Conservation (phyloP, 2,113 vertebrate species). For the Saguinus imperator region DNA sequence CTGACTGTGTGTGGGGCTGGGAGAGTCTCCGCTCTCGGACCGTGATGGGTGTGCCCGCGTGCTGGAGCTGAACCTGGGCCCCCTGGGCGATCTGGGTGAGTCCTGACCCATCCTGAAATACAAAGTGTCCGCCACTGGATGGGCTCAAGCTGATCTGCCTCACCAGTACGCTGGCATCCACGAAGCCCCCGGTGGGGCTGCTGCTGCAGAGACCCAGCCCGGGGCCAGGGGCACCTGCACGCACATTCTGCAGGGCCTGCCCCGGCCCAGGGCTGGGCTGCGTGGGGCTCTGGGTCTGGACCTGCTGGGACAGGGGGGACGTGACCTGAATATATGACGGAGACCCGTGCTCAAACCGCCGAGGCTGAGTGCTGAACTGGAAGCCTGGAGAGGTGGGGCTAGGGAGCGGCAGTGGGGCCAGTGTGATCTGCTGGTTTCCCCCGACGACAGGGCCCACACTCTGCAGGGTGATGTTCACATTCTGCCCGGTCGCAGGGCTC, state of each 20-base stretch:
- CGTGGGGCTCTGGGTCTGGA: conserved; percentile 91
- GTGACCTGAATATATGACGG: conserved; percentile 91
- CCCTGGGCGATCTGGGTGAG: conserved; percentile 90
- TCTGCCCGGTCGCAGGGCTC: conserved; percentile 89
- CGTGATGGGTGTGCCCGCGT: conserved; percentile 75
- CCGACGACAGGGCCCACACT: conserved; percentile 86
- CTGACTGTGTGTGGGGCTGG: conserved; percentile 84
- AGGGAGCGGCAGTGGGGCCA: conserved; percentile 88
- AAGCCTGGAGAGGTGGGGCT: conserved; percentile 90
- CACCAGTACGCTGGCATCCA: conserved; percentile 91
- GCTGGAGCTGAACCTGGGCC: conserved; percentile 86
- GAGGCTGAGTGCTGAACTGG: conserved; percentile 88
- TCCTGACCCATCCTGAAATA: conserved; percentile 92
- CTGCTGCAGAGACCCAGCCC: conserved; percentile 88
- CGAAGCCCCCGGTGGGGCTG: conserved; percentile 87
- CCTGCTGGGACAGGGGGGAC: conserved; percentile 90
- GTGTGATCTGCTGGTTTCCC: conserved; percentile 90
- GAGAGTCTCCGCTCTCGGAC: conserved; percentile 85
- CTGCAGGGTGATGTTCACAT: conserved; percentile 92
- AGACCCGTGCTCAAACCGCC: conserved; percentile 89
- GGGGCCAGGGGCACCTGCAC: conserved; percentile 83
- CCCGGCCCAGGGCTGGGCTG: conserved; percentile 88
- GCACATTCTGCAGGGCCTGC: conserved; percentile 84
- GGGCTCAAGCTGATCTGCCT: conserved; percentile 89
- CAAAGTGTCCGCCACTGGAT: conserved; percentile 87